phyloP scores from a whole-genome alignment of 2,113 vertebrate genomes.

The Campylomormyrus numenius region DNA sequence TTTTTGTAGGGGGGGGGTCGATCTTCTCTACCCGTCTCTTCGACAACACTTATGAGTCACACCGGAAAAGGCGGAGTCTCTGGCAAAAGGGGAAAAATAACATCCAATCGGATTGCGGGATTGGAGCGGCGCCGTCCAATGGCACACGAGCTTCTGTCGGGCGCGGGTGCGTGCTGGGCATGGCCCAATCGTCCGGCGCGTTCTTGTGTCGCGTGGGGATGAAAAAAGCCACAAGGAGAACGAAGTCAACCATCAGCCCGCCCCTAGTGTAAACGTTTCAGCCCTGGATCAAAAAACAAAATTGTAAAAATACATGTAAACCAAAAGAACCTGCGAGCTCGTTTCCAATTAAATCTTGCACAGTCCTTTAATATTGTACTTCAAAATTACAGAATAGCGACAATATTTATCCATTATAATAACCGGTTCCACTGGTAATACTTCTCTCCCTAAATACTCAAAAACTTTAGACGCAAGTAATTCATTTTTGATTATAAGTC shows the following conservation, averaged over 20 bases:
- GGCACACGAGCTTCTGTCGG: background rate
- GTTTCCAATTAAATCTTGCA: background rate
- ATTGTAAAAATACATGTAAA: background rate
- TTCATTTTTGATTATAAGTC: background rate
- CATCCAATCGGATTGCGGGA: slow-evolving; percentile 7
- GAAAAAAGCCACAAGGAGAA: background rate
- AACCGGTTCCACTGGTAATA: background rate
- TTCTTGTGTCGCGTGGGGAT: background rate
- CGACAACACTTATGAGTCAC: slow-evolving; percentile 27
- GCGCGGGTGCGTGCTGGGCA: background rate
- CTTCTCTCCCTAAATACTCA: background rate
- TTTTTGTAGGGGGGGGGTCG: slow-evolving; percentile 6
- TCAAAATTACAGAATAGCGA: background rate
- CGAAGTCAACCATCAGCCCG: background rate
- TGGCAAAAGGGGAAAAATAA: background rate
- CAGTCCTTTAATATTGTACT: background rate
- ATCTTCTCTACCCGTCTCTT: slow-evolving; percentile 24
- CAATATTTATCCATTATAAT: background rate
- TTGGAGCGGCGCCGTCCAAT: background rate
- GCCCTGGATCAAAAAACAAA: background rate
- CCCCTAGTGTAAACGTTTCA: background rate
- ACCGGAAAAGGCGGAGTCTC: slow-evolving; percentile 21
- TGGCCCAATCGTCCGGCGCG: background rate
- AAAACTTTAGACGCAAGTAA: background rate
- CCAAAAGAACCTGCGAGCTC: background rate